A percentile compares a stretch with the other conserved stretches of the same genome.
Evolutionary conservation across 1,140 invertebrate genomes (phyloP).

Genomic region (Zaprionus lachaisei): DNA sequence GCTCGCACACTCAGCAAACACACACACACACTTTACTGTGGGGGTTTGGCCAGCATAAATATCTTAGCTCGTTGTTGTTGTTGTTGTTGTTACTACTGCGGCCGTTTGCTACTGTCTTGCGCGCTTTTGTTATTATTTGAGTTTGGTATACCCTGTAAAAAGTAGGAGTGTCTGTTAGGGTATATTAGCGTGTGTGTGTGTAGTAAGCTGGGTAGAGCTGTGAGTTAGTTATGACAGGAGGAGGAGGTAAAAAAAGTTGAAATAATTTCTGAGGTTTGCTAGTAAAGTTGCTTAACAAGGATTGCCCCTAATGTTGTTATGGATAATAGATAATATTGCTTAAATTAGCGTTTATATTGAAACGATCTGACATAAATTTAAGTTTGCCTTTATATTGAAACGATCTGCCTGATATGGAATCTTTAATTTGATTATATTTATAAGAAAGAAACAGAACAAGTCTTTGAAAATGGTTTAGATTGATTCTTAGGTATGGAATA

Average conservation of each 20-base stretch:
- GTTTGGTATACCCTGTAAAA: constrained; percentile 57
- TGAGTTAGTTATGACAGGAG: not conserved
- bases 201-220: not conserved
- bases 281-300: not conserved
- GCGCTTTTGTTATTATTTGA: constrained; percentile 78
- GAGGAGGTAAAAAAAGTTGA: not conserved
- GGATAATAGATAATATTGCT: not conserved
- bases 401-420: not conserved
- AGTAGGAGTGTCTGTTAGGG: not conserved
- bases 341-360: not conserved
- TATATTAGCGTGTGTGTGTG: not conserved
- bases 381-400: not conserved
- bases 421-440: not conserved
- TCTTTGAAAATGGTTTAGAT: no score
- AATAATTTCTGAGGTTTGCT: not conserved
- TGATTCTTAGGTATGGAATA: no score
- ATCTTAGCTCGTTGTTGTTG: constrained; percentile 24
- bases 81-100: constrained; percentile 28
- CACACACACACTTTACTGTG: constrained; percentile 11
- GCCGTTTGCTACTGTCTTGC: constrained; percentile 66
- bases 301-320: not conserved
- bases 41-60: constrained; percentile 42
- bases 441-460: not conserved
- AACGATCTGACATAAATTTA: not conserved
- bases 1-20: constrained; percentile 8